phyloP scores from a whole-genome alignment of 2,888 invertebrate species.

The Nomada goodeniana region DNA sequence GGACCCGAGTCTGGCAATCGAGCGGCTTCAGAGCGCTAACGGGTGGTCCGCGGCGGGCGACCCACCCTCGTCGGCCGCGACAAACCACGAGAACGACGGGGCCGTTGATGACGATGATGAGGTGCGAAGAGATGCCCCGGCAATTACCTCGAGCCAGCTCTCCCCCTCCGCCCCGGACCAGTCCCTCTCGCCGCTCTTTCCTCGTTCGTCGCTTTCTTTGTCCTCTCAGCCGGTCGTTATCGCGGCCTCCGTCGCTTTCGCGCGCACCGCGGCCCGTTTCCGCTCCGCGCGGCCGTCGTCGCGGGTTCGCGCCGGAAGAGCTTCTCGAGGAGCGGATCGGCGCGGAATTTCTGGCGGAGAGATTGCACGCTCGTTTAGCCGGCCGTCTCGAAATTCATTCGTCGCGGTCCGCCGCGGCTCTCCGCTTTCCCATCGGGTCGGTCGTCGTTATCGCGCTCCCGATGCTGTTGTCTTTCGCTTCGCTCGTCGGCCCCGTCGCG shows the following conservation, averaged over 20 bases:
- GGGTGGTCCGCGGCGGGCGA: conserved; percentile 74
- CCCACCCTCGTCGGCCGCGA: conserved; percentile 67
- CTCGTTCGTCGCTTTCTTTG: conserved; percentile 14
- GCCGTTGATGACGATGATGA: conserved; percentile 84
- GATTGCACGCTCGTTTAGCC: conserved; percentile 21
- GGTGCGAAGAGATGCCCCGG: conserved; percentile 84
- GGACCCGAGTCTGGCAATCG: conserved; percentile 30
- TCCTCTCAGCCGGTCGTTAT: conserved; percentile 14
- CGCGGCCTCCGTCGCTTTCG: neutral
- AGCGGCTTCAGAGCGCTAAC: conserved; percentile 61
- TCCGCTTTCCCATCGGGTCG: conserved; percentile 27
- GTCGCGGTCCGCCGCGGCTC: conserved; percentile 49
- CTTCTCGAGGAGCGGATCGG: neutral
- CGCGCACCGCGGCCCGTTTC: conserved; percentile 11
- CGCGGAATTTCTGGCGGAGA: neutral
- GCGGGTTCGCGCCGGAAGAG: neutral
- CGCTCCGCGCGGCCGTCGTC: neutral
- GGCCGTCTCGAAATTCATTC: conserved; percentile 56
- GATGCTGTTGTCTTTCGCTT: conserved; percentile 24
- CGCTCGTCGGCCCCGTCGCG: conserved; percentile 31
- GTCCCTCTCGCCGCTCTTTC: conserved; percentile 30
- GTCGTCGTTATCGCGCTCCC: conserved; percentile 56
- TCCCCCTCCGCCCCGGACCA: conserved; percentile 58
- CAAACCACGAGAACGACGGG: conserved; percentile 74
- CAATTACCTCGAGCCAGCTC: conserved; percentile 79